Evolutionary conservation across 2,113 vertebrate genomes (phyloP).

Genomic region (Megaceryle maxima): DNA sequence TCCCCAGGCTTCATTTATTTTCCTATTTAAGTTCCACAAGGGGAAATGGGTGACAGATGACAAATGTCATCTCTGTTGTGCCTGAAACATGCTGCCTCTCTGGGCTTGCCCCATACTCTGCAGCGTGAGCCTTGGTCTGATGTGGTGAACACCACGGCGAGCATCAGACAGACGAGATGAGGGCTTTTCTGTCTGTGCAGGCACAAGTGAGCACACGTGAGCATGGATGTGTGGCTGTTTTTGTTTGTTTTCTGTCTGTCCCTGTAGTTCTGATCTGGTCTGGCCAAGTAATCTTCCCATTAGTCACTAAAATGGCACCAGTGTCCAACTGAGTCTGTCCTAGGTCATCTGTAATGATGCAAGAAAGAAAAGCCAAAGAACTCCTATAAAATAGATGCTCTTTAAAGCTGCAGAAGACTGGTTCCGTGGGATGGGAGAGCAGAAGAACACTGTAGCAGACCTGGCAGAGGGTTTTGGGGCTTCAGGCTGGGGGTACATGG

Average conservation of each 20-base stretch:
- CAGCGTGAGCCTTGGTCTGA: not conserved
- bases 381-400: not conserved
- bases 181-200: not conserved
- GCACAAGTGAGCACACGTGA: fast-evolving
- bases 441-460: fast-evolving
- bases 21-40: not conserved
- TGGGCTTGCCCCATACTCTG: fast-evolving
- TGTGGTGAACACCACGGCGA: not conserved
- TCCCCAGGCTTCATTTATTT: not conserved
- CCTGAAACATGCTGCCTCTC: fast-evolving
- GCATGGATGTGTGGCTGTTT: not conserved
- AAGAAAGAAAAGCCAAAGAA: not conserved
- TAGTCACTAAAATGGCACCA: not conserved
- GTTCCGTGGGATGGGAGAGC: not conserved
- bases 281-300: not conserved
- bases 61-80: not conserved
- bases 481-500: fast-evolving
- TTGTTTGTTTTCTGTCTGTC: conserved; percentile 9
- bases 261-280: not conserved
- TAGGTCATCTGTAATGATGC: not conserved
- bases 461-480: not conserved
- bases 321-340: not conserved
- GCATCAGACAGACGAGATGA: not conserved
- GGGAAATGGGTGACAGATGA: not conserved
- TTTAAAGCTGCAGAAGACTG: not conserved